phyloP scores from a whole-genome alignment of 1,140 invertebrate species.

The Metaphire vulgaris region DNA sequence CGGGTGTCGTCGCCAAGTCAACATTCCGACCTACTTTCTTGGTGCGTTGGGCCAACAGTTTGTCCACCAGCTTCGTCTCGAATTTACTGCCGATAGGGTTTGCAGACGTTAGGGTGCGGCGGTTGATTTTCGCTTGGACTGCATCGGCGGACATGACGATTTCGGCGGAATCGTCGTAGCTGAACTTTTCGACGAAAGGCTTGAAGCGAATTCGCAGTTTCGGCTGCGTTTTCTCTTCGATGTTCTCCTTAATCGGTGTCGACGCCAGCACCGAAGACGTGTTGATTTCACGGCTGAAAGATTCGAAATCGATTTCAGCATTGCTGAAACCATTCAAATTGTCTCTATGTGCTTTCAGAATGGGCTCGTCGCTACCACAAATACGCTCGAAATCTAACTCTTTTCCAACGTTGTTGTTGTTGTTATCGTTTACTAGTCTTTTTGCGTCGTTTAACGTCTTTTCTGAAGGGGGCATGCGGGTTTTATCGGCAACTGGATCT shows the following conservation, averaged over 20 bases:
- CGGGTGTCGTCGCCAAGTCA: background rate
- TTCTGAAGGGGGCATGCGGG: background rate
- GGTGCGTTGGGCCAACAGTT: background rate
- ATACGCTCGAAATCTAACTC: background rate
- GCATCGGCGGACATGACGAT: background rate
- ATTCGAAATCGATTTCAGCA: background rate
- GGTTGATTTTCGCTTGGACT: background rate
- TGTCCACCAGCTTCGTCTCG: background rate
- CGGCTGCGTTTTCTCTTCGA: background rate
- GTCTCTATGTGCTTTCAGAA: background rate
- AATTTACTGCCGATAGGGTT: too few relatives aligned
- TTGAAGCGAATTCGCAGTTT: slow-evolving; percentile 10
- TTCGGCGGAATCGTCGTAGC: background rate
- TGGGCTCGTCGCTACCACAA: background rate
- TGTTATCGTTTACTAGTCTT: background rate
- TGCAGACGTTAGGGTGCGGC: background rate
- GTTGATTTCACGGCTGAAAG: slow-evolving; percentile 8
- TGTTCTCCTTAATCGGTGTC: background rate
- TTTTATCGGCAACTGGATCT: background rate
- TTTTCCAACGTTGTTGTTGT: background rate
- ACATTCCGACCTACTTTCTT: background rate
- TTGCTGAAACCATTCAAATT: background rate
- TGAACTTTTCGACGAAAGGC: slow-evolving; percentile 8
- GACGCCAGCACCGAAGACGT: background rate
- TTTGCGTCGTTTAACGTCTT: too few relatives aligned